Conservation (phyloP, 2,113 vertebrate species). For the Triplophysa siluroides region DNA sequence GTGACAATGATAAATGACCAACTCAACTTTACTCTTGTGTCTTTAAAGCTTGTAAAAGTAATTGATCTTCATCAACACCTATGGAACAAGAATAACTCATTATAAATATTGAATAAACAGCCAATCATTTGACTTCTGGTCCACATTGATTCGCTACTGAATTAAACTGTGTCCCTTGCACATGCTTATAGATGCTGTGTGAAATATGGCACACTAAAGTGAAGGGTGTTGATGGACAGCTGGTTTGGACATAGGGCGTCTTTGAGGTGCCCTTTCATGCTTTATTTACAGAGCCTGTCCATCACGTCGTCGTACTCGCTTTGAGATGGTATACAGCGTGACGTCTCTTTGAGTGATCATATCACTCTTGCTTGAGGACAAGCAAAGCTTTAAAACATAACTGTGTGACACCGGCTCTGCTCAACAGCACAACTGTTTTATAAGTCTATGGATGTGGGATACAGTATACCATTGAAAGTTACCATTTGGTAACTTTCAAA, state of each 20-base stretch:
- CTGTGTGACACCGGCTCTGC: neutral
- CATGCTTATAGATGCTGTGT: neutral
- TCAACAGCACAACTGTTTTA: neutral
- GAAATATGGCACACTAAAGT: neutral
- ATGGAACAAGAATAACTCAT: neutral
- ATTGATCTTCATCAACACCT: neutral
- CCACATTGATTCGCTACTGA: neutral
- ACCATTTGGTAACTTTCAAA: too few species aligned
- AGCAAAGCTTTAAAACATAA: neutral
- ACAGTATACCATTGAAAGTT: too few species aligned
- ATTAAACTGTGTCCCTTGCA: neutral
- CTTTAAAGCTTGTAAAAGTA: too few species aligned
- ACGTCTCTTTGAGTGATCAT: neutral
- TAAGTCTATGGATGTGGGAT: too few species aligned
- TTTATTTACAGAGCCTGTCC: constrained; percentile 31
- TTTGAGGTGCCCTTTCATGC: neutral
- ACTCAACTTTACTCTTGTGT: too few species aligned
- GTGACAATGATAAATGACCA: too few species aligned
- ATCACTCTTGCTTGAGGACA: constrained; percentile 20
- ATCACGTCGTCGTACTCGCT: constrained; percentile 14
- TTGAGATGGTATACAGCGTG: constrained; percentile 16
- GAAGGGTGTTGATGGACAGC: neutral
- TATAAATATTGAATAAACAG: neutral
- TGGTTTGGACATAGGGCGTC: neutral
- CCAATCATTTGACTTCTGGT: neutral